These are phyloP conservation scores for Redunca redunca DNA, from an alignment of 2,113 vertebrate genomes.

Conservation along the genomic window DNA sequence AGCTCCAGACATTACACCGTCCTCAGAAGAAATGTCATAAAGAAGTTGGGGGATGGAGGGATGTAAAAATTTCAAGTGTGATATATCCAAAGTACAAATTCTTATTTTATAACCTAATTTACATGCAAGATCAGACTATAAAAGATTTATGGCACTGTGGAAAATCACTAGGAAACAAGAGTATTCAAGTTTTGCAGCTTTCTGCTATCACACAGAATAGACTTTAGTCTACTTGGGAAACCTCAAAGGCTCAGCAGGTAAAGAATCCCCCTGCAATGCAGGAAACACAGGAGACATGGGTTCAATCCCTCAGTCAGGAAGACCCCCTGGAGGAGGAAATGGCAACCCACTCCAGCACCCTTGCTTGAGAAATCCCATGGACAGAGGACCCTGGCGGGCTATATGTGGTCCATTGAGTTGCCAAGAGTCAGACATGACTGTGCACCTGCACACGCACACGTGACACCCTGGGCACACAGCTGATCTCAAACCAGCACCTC, in stretches of 20 bases:
- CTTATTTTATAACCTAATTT: not conserved
- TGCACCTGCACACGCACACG: accelerated
- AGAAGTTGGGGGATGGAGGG: not conserved
- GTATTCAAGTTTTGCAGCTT: not conserved
- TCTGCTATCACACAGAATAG: not conserved
- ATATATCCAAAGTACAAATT: not conserved
- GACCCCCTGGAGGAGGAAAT: not conserved
- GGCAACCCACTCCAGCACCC: not conserved
- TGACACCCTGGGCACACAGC: not conserved
- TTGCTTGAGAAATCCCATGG: not conserved
- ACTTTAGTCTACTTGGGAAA: not conserved
- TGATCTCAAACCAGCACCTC: not conserved
- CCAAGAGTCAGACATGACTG: not conserved
- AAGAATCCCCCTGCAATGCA: not conserved
- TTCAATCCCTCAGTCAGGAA: not conserved
- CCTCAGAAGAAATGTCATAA: not conserved
- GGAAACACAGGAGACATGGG: not conserved
- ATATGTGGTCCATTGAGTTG: accelerated
- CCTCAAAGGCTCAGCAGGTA: not conserved
- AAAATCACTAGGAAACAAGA: not conserved
- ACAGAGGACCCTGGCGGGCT: not conserved
- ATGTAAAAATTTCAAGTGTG: not conserved
- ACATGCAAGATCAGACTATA: not conserved
- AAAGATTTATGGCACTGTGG: not conserved
- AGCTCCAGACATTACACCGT: not conserved